Base-by-base conservation (phyloP, 2,888 invertebrate genomes). In the Pseudolycoriella hygida region DNA sequence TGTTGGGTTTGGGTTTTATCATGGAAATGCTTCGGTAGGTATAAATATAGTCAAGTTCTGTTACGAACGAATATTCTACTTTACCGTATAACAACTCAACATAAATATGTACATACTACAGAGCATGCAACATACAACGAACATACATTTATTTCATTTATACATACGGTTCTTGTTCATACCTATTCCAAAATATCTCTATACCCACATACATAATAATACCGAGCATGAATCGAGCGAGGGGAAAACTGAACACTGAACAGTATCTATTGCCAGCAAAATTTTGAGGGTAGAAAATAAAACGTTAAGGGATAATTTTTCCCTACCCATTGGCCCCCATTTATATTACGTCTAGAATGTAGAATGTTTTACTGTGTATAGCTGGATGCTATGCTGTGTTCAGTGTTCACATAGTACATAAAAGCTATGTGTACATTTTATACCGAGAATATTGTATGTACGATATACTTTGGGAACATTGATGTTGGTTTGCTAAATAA, bases 271-370 rank as follows among this genome's bases (percentile, higher is more conserved):
- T 34, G 34, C 34, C 34, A 34, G 34, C 34, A 14, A 34, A 34
- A 34, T 34, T 34, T 14, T 34, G 39, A 39, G 39, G 39, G 39
- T 39, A 39, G 39, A 39, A 17, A 17, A 17, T 14, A 17, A 39
- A 39, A 39, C 39, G 39, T 15, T 17, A 39, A 39, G 39, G 39
- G 39, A 39, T 39, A 39, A 39, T 39, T 39, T 25, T 39, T 39
- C 39, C 39, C 39, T 17, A 17, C 39, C 39, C 15, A 17, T 15
- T 39, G 39, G 39, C 39, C 39, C 39, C 39, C 39, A 14, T 39
- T 39, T 39, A 39, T 39, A 39, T 39, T 39, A 15, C 17, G 17
- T 39, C 39, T 17, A 39, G 17, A 17, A 15, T 15, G n/a, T 37
- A 14, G 3, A 15, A 12, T 37, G 4, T 37, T 14, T 4, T 37